A percentile compares a stretch with the other conserved stretches of the same genome.
These are phyloP conservation scores for Amblyornis subalaris DNA, from an alignment of 2,113 vertebrate genomes.

Conservation along the genomic window DNA sequence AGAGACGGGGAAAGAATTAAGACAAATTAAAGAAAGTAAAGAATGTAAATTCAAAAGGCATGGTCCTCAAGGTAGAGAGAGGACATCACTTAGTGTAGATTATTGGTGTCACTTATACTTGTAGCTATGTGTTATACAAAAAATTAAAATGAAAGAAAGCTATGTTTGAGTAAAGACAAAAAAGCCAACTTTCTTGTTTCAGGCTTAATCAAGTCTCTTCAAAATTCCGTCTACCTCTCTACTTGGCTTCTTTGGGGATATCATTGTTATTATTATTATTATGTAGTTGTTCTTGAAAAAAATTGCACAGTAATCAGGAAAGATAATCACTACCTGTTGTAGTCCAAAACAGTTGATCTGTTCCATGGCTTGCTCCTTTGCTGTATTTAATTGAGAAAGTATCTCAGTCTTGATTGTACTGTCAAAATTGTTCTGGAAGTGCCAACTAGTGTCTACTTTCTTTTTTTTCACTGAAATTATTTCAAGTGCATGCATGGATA, in stretches of 20 bases:
- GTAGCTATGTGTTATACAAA: not conserved
- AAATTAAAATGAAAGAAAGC: not conserved
- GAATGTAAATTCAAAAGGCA: not conserved
- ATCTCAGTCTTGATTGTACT: not conserved
- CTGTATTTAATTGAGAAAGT: not conserved
- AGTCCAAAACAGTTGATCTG: not conserved
- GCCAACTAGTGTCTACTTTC: not conserved
- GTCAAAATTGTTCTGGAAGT: not conserved
- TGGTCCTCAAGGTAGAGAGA: not conserved
- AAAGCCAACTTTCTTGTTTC: not conserved
- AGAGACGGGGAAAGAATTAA: not conserved
- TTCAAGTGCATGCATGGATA: not conserved
- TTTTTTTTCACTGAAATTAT: not conserved
- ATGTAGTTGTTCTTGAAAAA: not conserved
- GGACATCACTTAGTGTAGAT: not conserved
- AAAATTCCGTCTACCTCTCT: not conserved
- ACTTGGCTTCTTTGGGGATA: not conserved
- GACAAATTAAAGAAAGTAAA: not conserved
- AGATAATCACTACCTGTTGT: not conserved
- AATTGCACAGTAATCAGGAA: not conserved
- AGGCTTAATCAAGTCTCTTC: not conserved
- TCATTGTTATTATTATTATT: not conserved
- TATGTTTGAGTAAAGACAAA: not conserved
- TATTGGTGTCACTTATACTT: not conserved
- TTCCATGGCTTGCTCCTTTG: not conserved